Evolutionary conservation across 2,797 vertebrate genomes (phyloP), one percentile per base, ranked within the genome.

Genomic region (Tolypeutes matacus): DNA sequence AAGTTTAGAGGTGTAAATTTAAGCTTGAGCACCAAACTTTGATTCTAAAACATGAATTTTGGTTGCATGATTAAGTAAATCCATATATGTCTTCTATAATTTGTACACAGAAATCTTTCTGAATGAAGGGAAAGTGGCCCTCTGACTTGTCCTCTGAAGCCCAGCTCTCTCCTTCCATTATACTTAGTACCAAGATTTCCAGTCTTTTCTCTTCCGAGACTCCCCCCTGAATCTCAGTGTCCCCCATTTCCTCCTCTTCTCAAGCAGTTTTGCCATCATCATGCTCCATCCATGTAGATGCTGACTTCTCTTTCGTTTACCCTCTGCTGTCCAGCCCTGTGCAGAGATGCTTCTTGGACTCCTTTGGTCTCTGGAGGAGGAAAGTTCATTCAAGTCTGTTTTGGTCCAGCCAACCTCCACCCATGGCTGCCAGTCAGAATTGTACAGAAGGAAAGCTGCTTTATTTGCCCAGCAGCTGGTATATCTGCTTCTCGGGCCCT

Each of bases 1-100:
- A 96, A 85, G 62, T 86, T 89, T 86, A 88, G 4, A 20, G 77
- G 86, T 94, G 92, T 73, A 77, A 96, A 81, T 51, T 77, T 78
- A 94, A 77, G 7, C 18, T 96, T 82, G 23, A 81, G 80, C 53
- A 14, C 7, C 23, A 88, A 64, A 9, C 34, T 90, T 77, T 62
- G 11, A 29, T 89, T 95, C 56, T 89, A 83, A 73, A 90, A 67
- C 21, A 21, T 39, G 20, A 60, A 36, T 73, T 96, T 64, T 39
- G 36, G 56, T 91, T 72, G 21, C 31, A n/a, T 12, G 18, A 67
- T 65, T 76, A 49, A 78, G 27, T 82, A 88, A 75, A 73, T 42
- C 36, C 7, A 20, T 15, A 42, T 7, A 21, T 56, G 20, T 62
- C 17, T 46, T 67, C 49, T 56, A 2, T 51, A 18, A 36, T 91